phyloP scores from a whole-genome alignment of 2,797 vertebrate species.

The Psittacula derbiana region DNA sequence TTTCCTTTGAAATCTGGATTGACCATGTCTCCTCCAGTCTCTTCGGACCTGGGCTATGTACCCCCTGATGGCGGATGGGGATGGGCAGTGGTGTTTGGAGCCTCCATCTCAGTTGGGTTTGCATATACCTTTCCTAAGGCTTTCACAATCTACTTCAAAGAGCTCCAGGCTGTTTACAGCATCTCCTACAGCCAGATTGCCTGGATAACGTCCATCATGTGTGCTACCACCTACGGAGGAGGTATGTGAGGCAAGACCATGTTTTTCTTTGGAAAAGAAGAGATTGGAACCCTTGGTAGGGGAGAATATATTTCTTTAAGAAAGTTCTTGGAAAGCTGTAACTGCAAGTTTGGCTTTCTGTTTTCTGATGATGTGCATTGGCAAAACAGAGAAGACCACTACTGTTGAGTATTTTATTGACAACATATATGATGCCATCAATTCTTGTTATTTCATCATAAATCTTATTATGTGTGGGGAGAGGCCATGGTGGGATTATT shows the following conservation, averaged over 20 bases:
- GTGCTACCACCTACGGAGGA: conserved; percentile 81
- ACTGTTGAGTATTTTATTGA: not conserved
- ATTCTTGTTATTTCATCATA: not conserved
- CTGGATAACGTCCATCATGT: conserved; percentile 85
- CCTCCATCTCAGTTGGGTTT: conserved; percentile 83
- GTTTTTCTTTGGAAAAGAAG: conserved; percentile 17
- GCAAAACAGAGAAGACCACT: not conserved
- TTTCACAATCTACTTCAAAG: conserved; percentile 82
- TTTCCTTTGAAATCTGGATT: not conserved
- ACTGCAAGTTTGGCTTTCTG: not conserved
- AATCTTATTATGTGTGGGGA: not conserved
- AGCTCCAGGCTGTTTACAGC: conserved; percentile 79
- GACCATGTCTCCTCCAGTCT: conserved; percentile 73
- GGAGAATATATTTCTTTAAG: not conserved
- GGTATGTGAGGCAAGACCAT: conserved; percentile 69
- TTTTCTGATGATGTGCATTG: not conserved
- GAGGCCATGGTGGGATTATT: not conserved
- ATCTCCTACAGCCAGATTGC: conserved; percentile 81
- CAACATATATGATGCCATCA: not conserved
- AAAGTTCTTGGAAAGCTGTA: not conserved
- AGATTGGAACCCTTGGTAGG: not conserved
- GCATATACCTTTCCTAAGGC: conserved; percentile 83
- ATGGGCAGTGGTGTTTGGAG: conserved; percentile 80
- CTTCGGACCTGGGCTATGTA: conserved; percentile 36
- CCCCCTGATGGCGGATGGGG: conserved; percentile 83